Evolutionary conservation across 2,888 invertebrate genomes (phyloP).

Genomic region (Netelia melanura): DNA sequence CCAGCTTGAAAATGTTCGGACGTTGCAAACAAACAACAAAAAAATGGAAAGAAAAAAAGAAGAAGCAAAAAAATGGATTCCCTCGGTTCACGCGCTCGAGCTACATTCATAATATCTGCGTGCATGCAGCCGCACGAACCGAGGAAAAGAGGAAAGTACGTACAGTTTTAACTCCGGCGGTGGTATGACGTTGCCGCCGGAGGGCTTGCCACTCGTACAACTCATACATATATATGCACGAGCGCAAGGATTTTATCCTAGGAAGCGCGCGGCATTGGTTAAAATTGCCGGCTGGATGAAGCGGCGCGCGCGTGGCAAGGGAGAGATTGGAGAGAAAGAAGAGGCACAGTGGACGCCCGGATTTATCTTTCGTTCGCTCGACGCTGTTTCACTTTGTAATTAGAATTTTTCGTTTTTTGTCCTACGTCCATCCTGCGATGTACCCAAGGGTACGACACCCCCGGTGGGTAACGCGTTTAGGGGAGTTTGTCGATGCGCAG

Average conservation of each 20-base stretch:
- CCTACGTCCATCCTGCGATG: background rate
- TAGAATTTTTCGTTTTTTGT: constrained; percentile 65
- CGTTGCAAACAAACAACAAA: background rate
- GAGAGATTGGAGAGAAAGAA: constrained; percentile 36
- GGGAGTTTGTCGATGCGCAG: constrained; percentile 24
- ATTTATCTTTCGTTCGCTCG: constrained; percentile 75
- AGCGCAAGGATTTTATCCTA: constrained; percentile 66
- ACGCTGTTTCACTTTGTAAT: constrained; percentile 68
- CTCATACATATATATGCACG: constrained; percentile 20
- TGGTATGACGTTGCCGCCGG: constrained; percentile 40
- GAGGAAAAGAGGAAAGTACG: constrained; percentile 40
- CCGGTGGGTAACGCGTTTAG: constrained; percentile 27
- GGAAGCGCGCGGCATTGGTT: constrained; percentile 69
- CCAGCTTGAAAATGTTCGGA: constrained; percentile 34
- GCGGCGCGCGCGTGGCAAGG: constrained; percentile 42
- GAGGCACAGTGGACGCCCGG: constrained; percentile 60
- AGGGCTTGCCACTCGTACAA: constrained; percentile 8
- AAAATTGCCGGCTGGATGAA: constrained; percentile 75
- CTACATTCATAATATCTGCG: constrained; percentile 47
- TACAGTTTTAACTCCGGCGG: constrained; percentile 43
- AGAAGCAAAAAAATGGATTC: constrained; percentile 4
- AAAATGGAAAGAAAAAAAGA: background rate
- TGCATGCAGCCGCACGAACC: constrained; percentile 35
- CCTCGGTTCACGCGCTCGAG: constrained; percentile 8
- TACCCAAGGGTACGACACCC: background rate